Evolutionary conservation across 2,797 vertebrate species (phyloP), one percentile per base, ranked within the genome.

Genomic region (Loris lydekkerianus): DNA sequence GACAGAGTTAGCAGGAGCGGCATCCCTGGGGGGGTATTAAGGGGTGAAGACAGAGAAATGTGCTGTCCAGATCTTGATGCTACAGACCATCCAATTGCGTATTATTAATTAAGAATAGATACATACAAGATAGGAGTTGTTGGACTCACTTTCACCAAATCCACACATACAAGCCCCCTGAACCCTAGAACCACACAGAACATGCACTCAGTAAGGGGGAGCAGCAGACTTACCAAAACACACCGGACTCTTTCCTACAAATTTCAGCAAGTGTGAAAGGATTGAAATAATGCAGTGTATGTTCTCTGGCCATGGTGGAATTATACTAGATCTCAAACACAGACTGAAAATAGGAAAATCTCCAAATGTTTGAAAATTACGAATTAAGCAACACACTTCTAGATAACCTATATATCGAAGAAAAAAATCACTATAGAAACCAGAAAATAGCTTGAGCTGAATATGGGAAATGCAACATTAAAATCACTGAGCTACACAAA

Each of bases 211-310:
- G 7, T 13, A 17, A 15, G 17, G 15, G 21, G 8, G 4, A 1
- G 0, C 0, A 13, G 29, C 9, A 17, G 17, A 25, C 2, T 69
- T 2, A 29, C 60, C 60, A 7, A 27, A 8, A 25, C 0, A 75
- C 40, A 40, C 37, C 82, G 10, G 40, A 37, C 15, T 18, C 61
- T 21, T 17, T 43, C 6, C 20, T 69, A 75, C 49, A n/a, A 18
- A 40, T 31, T 23, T 31, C 4, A 3, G 17, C 37, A 29, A 13
- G 13, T 2, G 10, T 3, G 1, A 58, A 17, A n/a, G 34, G 25
- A 25, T 9, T 18, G 70, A 23, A 69, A 21, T 11, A 34, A 1
- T 1, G 23, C 4, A 1, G 10, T 1, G 7, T 1, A 1, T 9
- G 27, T 34, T 69, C 69, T n/a, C 92, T 56, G 80, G 46, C 46